Evolutionary conservation across 2,113 vertebrate genomes (phyloP).

Genomic region (Orthonyx spaldingii): DNA sequence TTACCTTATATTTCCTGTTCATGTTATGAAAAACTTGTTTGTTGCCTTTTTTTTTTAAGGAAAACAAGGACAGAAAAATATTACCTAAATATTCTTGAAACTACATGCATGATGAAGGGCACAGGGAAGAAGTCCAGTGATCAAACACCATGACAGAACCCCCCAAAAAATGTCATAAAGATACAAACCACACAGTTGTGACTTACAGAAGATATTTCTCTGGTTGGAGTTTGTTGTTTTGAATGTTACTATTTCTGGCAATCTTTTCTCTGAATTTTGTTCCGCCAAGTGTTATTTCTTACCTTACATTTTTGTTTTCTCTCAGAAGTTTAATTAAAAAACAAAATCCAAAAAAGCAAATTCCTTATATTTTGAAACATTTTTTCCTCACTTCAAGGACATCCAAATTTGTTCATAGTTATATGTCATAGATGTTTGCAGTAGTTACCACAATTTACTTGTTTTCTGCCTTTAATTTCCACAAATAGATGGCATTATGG

Average conservation of each 20-base stretch:
- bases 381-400: not conserved
- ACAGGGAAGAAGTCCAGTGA: not conserved
- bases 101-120: not conserved
- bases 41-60: not conserved
- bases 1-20: not conserved
- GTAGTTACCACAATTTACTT: not conserved
- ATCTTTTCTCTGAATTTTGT: not conserved
- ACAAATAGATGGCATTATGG: not conserved
- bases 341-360: not conserved
- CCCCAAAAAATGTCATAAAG: not conserved
- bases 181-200: not conserved
- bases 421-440: not conserved
- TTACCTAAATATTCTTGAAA: not conserved
- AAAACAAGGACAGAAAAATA: not conserved
- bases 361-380: fast-evolving
- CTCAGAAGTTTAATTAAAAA: not conserved
- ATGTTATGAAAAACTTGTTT: not conserved
- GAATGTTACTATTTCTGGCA: not conserved
- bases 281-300: not conserved
- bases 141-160: not conserved
- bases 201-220: not conserved
- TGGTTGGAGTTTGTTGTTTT: not conserved
- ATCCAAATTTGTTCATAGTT: not conserved
- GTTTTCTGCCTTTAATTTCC: not conserved
- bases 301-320: not conserved